phyloP scores from a whole-genome alignment of 2,888 invertebrate species.

The Cerceris rybyensis region DNA sequence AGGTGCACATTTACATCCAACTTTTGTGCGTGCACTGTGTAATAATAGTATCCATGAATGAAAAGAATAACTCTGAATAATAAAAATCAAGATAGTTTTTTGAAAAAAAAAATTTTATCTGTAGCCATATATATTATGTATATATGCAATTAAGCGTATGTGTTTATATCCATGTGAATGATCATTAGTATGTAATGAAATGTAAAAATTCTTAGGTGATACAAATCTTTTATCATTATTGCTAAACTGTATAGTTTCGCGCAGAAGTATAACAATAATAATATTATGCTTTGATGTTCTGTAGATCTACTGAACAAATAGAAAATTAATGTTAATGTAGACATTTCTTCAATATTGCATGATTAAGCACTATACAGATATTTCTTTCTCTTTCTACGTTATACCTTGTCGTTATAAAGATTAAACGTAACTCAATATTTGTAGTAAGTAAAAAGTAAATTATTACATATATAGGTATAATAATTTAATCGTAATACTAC shows the following conservation, averaged over 20 bases:
- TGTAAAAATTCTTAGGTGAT: constrained; percentile 18
- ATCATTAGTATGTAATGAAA: constrained; percentile 5
- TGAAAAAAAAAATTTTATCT: constrained; percentile 15
- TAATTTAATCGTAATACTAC: not conserved
- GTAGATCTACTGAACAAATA: not conserved
- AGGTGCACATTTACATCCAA: constrained; percentile 52
- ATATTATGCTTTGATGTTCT: constrained; percentile 1
- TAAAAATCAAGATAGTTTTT: constrained; percentile 7
- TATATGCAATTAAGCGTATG: constrained; percentile 20
- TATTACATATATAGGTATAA: not conserved
- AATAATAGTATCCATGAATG: constrained; percentile 15
- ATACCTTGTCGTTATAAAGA: not conserved
- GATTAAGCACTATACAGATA: not conserved
- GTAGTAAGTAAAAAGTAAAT: not conserved
- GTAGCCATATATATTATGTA: constrained; percentile 24
- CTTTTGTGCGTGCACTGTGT: constrained; percentile 23
- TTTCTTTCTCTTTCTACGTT: not conserved
- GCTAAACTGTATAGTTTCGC: not conserved
- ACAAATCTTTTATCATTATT: constrained; percentile 30
- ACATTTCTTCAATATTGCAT: constrained; percentile 3
- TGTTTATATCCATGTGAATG: constrained; percentile 6
- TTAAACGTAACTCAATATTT: not conserved
- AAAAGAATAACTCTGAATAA: constrained; percentile 5
- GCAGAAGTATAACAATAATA: not conserved
- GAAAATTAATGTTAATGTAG: not conserved